These are phyloP conservation scores for Drosophila lacicola DNA, from an alignment of 2,888 invertebrate genomes.

Conservation along the genomic window DNA sequence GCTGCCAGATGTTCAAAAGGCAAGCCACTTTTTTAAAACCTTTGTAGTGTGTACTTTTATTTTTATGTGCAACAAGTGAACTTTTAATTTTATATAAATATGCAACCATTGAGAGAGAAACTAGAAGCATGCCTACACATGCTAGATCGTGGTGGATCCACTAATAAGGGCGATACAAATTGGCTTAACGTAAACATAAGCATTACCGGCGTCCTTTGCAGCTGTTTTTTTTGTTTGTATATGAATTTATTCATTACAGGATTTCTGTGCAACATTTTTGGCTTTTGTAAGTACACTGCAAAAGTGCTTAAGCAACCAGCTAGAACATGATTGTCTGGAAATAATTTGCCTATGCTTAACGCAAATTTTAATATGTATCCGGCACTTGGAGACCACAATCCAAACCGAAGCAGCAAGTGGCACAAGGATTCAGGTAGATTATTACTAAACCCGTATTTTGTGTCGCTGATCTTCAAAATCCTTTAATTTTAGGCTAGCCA, in stretches of 20 bases:
- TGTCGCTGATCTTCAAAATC: neutral
- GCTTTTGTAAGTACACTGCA: constrained; percentile 75
- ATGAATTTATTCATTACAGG: constrained; percentile 66
- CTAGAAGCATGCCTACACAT: constrained; percentile 44
- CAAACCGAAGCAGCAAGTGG: constrained; percentile 71
- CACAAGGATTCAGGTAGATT: constrained; percentile 62
- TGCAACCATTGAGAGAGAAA: constrained; percentile 48
- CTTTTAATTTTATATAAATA: constrained; percentile 17
- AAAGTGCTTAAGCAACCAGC: constrained; percentile 51
- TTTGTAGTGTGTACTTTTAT: constrained; percentile 25
- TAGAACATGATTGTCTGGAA: constrained; percentile 56
- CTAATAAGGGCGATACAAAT: constrained; percentile 48
- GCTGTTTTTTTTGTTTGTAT: neutral
- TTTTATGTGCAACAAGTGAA: constrained; percentile 54
- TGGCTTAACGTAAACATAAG: constrained; percentile 77
- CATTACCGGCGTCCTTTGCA: neutral
- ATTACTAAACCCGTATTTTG: neutral
- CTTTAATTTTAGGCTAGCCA: constrained; percentile 71
- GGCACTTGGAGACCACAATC: constrained; percentile 79
- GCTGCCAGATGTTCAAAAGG: constrained; percentile 23
- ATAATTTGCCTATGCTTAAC: constrained; percentile 80
- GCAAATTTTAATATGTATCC: constrained; percentile 82
- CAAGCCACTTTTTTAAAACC: constrained; percentile 22
- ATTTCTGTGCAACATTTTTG: constrained; percentile 81
- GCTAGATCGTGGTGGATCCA: constrained; percentile 21